These are phyloP conservation scores for Ivindomyrus marchei DNA, from an alignment of 2,113 vertebrate species.

Conservation along the genomic window DNA sequence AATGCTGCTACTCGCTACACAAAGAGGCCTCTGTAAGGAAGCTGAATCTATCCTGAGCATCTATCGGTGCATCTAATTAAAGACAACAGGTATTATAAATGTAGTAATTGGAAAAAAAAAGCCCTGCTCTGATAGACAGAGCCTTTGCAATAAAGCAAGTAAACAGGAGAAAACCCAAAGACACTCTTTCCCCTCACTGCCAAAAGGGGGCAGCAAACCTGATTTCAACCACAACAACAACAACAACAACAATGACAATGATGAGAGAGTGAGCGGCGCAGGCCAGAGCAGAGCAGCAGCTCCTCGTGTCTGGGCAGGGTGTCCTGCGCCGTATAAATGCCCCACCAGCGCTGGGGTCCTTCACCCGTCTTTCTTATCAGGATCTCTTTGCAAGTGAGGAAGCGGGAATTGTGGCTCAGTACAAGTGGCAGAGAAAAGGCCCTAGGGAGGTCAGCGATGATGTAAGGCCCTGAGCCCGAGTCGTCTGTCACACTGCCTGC, in stretches of 20 bases:
- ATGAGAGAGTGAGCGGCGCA: conserved; percentile 9
- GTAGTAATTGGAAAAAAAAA: neutral
- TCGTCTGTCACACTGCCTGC: conserved; percentile 43
- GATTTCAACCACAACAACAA: conserved; percentile 4
- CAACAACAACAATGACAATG: neutral
- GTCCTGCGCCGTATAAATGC: neutral
- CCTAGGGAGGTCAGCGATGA: conserved; percentile 68
- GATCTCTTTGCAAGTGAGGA: neutral
- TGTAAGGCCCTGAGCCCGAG: conserved; percentile 55
- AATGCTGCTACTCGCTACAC: neutral
- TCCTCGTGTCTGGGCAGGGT: neutral
- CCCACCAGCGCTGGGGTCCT: neutral
- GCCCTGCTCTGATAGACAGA: neutral
- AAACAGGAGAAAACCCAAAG: conserved; percentile 17
- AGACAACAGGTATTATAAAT: neutral
- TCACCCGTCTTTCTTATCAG: too few relatives aligned
- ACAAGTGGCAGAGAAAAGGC: conserved; percentile 39
- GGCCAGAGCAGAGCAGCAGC: neutral
- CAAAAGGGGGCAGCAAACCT: conserved; percentile 30
- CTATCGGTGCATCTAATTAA: neutral
- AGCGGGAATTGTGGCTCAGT: neutral
- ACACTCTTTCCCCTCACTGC: neutral
- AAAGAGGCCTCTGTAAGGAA: neutral
- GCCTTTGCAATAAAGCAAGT: neutral
- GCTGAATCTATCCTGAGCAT: neutral